These are phyloP conservation scores for Epinephelus moara DNA, from an alignment of 2,113 vertebrate genomes.

Conservation along the genomic window DNA sequence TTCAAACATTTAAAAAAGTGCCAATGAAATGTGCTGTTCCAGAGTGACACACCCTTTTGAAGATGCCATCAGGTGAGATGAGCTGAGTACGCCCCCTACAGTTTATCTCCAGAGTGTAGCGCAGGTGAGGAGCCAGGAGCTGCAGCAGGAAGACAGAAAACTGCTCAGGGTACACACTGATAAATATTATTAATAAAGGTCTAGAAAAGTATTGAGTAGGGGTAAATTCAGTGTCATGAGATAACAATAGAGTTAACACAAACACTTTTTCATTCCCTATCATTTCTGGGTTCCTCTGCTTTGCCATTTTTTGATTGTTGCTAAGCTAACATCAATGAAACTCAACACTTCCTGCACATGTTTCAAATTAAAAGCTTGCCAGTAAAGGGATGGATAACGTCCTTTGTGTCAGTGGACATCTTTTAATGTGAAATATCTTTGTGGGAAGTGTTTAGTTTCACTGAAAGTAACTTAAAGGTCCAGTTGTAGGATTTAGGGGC, in stretches of 20 bases:
- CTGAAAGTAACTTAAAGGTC: too few relatives aligned
- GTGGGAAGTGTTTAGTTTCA: too few relatives aligned
- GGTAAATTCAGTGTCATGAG: neutral
- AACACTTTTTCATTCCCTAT: neutral
- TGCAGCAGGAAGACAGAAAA: slow-evolving; percentile 35
- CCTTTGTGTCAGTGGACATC: too few relatives aligned
- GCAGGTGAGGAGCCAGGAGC: slow-evolving; percentile 82
- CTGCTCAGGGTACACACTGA: neutral
- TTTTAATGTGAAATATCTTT: too few relatives aligned
- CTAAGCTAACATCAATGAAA: neutral
- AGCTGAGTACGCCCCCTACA: slow-evolving; percentile 81
- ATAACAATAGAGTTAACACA: neutral
- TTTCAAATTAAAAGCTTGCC: neutral
- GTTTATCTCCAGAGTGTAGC: slow-evolving; percentile 86
- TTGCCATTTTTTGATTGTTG: neutral
- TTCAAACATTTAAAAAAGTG: neutral
- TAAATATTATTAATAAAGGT: neutral
- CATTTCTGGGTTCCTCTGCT: neutral
- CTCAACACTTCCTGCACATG: neutral
- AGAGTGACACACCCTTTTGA: slow-evolving; percentile 74
- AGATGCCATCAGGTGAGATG: slow-evolving; percentile 80
- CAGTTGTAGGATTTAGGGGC: too few relatives aligned
- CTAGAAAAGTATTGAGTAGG: neutral
- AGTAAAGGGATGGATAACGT: neutral
- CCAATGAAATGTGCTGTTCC: neutral